Evolutionary conservation across 2,797 vertebrate genomes (phyloP), one percentile per base, ranked within the genome.

Genomic region (Coccyzus lansbergi): DNA sequence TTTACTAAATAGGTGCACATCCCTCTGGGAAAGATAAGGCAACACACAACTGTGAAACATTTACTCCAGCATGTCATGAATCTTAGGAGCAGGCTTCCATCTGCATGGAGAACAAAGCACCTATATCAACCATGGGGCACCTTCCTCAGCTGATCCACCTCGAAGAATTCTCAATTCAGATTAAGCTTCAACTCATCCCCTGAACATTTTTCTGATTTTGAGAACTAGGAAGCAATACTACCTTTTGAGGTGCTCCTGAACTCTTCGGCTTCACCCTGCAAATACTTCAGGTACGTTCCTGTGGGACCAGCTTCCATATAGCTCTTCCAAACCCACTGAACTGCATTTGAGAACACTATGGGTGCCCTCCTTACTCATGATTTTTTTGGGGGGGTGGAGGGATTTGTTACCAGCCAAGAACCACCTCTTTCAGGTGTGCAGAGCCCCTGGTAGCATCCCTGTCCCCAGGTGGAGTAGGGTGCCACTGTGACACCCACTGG

Each of bases 381-480:
- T 10, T 10, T 5, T 79, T 38, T 38, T 38, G 9, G 38, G 38
- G 38, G 38, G 12, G 4, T 14, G 24, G 10, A 38, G 18, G 1
- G 3, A 26, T 68, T 15, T 40, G 4, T 25, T 25, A 8, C 3
- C 52, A 52, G 18, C 7, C 53, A 68, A 77, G n/a, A 36, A 44
- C 9, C 33, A 13, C 3, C 14, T 40, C 68, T 56, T 18, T 14
- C n/a, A 28, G 6, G 42, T 25, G 6, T 19, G n/a, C 28, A 63
- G 22, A 75, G 33, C 14, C 4, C 2, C 42, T 65, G 1, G 0
- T 63, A 38, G 34, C 14, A 15, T 55, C 63, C 19, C 15, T 64
- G 46, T 2, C 7, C 18, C 18, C 38, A 16, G 0, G 0, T 4
- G 7, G 40, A 12, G 25, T 44, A 26, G 25, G 31, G 51, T 49